Base-by-base conservation (phyloP, 2,797 vertebrate genomes). In the Galago senegalensis region DNA sequence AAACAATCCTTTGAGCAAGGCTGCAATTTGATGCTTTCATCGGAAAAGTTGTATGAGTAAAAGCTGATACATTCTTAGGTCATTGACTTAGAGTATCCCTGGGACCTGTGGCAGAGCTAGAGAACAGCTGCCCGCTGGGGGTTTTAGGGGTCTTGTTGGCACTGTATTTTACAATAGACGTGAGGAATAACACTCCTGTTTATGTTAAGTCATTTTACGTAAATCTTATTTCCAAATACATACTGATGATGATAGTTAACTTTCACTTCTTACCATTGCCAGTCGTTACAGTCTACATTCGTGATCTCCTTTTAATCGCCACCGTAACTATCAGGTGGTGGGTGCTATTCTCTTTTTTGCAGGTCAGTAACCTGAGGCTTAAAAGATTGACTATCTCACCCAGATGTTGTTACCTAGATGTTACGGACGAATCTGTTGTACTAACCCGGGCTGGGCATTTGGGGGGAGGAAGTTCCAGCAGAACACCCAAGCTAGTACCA, bases 161-260 rank as follows among this genome's bases (percentile, higher is more conserved):
- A 53, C 63, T 76, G 21, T 88, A 8, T 60, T 79, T 93, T 82
- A 86, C 56, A 80, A 1, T 84, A 17, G 29, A 21, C 89, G 40
- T 53, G 63, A 86, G 53, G 37, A 90, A 23, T 49, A 69, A 34
- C n/a, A 72, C 67, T 58, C 25, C 70, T 43, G 23, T 46, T 77
- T 85, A 27, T n/a, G 31, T 46, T 60, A 88, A 77, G 40, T 91
- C 65, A 27, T 79, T 58, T 60, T 89, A 34, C 63, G 87, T 61
- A 43, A 77, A 43, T 88, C 61, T 85, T 85, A n/a, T 43, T 97
- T 95, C 40, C 79, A 83, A 79, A 27, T 87, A 70, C 49, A 72
- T 60, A 56, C 25, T 43, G 56, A 37, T 69, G 53, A 12, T n/a
- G 25, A 40, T 16, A n/a, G 17, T 43, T 65, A 80, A 63, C 31